Conservation (phyloP, 2,113 vertebrate species). For the Lagenorhynchus albirostris region DNA sequence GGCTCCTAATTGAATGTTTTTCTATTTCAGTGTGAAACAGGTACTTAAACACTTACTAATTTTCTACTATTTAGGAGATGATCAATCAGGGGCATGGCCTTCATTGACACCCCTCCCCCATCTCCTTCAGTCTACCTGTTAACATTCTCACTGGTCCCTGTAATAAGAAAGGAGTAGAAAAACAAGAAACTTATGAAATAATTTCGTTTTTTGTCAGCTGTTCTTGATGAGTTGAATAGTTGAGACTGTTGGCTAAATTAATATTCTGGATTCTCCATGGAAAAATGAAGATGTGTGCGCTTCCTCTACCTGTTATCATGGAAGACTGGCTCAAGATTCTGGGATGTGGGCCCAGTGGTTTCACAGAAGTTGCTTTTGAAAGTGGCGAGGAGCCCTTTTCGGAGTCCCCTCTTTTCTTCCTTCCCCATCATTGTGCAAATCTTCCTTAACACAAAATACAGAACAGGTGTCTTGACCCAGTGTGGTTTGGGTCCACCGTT, state of each 20-base stretch:
- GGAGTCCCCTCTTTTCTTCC: background rate
- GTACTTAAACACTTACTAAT: background rate
- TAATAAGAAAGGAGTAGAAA: background rate
- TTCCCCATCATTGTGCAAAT: background rate
- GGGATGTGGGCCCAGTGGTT: background rate
- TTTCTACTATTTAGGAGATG: background rate
- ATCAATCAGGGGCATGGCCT: background rate
- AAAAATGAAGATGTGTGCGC: background rate
- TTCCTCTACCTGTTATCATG: background rate
- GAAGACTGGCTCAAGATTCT: background rate
- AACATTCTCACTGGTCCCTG: background rate
- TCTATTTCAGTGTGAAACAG: background rate
- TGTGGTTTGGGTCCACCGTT: background rate
- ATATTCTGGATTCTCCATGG: background rate
- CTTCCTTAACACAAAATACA: background rate
- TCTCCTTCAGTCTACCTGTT: background rate
- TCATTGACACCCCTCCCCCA: background rate
- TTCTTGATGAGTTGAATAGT: background rate
- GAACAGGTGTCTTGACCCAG: background rate
- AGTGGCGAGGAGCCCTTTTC: background rate
- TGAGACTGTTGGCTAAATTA: background rate
- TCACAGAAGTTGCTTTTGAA: background rate
- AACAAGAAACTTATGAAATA: background rate
- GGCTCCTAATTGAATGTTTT: background rate
- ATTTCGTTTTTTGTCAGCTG: background rate